Percentiles rank a stretch among this genome's conserved stretches.
Evolutionary conservation across 2,888 invertebrate species (phyloP).

Genomic region (Drosophila subsilvestris): DNA sequence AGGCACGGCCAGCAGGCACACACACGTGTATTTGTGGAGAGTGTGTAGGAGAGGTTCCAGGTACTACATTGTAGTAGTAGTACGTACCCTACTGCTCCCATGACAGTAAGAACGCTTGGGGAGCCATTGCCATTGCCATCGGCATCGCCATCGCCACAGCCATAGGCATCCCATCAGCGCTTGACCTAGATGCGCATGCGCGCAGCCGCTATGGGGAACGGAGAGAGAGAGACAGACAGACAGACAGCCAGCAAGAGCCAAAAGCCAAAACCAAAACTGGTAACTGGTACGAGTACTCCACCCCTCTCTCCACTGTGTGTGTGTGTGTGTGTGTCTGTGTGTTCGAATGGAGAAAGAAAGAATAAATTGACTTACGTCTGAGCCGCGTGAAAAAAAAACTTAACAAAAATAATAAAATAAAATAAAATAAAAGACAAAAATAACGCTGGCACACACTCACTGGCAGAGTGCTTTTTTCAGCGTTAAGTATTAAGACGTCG

Average conservation of each 20-base stretch:
- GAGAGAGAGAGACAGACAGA: slow-evolving; percentile 21
- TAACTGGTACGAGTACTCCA: slow-evolving; percentile 55
- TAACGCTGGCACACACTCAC: slow-evolving; percentile 46
- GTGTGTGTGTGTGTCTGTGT: slow-evolving; percentile 7
- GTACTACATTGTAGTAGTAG: not conserved
- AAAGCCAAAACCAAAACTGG: slow-evolving; percentile 68
- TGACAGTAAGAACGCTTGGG: slow-evolving; percentile 56
- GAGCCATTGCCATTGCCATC: slow-evolving; percentile 33
- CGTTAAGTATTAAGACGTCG: slow-evolving; percentile 65
- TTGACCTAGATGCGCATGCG: slow-evolving; percentile 72
- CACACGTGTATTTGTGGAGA: slow-evolving; percentile 12
- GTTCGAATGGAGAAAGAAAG: slow-evolving; percentile 53
- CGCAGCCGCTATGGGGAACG: slow-evolving; percentile 24
- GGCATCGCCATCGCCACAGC: slow-evolving; percentile 45
- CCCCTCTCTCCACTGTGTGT: slow-evolving; percentile 22
- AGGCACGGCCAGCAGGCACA: not conserved
- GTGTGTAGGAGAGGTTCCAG: not conserved
- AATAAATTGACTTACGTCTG: slow-evolving; percentile 64
- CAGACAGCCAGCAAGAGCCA: slow-evolving; percentile 12
- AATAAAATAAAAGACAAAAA: slow-evolving; percentile 34
- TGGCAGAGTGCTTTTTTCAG: slow-evolving; percentile 27
- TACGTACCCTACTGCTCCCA: slow-evolving; percentile 32
- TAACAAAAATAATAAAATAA: slow-evolving; percentile 42
- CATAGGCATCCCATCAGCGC: slow-evolving; percentile 52
- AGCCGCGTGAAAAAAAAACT: slow-evolving; percentile 40